Evolutionary conservation across 2,113 vertebrate species (phyloP).

Genomic region (Barnardius zonarius): DNA sequence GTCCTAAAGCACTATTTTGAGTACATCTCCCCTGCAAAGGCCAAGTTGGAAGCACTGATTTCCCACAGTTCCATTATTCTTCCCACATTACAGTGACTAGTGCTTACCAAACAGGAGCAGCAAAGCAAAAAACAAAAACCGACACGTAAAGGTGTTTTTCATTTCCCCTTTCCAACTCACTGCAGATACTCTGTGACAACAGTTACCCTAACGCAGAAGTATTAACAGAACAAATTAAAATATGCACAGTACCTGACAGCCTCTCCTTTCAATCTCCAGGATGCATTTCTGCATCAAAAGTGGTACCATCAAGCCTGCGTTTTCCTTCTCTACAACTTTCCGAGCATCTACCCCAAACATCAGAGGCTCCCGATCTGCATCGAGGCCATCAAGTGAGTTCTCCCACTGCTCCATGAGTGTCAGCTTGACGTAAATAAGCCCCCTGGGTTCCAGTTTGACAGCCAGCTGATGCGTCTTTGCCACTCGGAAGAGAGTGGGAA

Average conservation of each 20-base stretch:
- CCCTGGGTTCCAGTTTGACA: conserved; percentile 93
- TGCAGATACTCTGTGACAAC: not conserved
- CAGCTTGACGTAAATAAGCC: conserved; percentile 95
- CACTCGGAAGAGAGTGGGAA: conserved; percentile 91
- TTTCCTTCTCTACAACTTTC: conserved; percentile 91
- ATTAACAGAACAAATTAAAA: not conserved
- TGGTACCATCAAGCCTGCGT: conserved; percentile 86
- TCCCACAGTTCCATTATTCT: not conserved
- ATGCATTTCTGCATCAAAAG: conserved; percentile 94
- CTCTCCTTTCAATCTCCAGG: conserved; percentile 93
- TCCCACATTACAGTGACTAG: not conserved
- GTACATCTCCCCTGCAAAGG: not conserved
- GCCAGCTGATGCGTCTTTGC: conserved; percentile 89
- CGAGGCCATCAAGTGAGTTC: conserved; percentile 85
- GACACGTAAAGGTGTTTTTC: not conserved
- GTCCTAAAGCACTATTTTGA: not conserved
- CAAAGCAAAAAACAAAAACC: not conserved
- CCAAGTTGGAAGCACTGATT: not conserved
- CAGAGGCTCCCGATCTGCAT: conserved; percentile 77
- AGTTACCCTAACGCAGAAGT: not conserved
- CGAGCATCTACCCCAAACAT: conserved; percentile 92
- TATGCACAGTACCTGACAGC: conserved; percentile 87
- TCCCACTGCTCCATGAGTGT: conserved; percentile 95
- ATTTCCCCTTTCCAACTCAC: not conserved
- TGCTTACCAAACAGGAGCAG: not conserved